Evolutionary conservation across 2,113 vertebrate species (phyloP).

Genomic region (Neotragus pygmaeus): DNA sequence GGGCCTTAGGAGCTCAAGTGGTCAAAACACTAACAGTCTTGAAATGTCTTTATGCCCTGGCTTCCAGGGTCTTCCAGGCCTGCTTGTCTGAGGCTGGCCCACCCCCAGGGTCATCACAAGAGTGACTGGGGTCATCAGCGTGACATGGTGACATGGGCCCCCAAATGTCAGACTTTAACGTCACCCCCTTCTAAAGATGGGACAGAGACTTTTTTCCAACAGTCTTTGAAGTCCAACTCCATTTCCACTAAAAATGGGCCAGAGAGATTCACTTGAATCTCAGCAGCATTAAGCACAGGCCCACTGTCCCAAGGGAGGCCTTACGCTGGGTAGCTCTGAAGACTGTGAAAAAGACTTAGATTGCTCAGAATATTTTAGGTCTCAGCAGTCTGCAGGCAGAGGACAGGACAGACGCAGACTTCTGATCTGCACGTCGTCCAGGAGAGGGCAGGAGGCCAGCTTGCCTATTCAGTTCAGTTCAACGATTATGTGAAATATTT

Average conservation of each 20-base stretch:
- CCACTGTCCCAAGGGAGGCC: not conserved
- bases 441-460: slow-evolving; percentile 11
- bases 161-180: not conserved
- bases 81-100: not conserved
- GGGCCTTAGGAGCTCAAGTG: not conserved
- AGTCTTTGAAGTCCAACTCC: not conserved
- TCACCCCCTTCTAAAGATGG: not conserved
- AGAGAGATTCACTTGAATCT: not conserved
- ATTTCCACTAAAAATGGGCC: not conserved
- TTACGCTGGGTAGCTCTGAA: not conserved
- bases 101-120: not conserved
- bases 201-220: not conserved
- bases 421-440: slow-evolving; percentile 6
- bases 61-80: not conserved
- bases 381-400: slow-evolving; percentile 17
- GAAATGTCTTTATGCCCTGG: not conserved
- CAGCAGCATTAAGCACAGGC: not conserved
- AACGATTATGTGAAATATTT: slow-evolving; percentile 18
- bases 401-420: not conserved
- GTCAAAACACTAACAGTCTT: not conserved
- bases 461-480: not conserved
- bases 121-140: not conserved
- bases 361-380: not conserved
- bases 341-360: not conserved
- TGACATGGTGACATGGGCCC: not conserved